Percentiles rank a stretch among this genome's conserved stretches.
phyloP scores from a whole-genome alignment of 1,140 invertebrate genomes.

The Ceratina australensis region DNA sequence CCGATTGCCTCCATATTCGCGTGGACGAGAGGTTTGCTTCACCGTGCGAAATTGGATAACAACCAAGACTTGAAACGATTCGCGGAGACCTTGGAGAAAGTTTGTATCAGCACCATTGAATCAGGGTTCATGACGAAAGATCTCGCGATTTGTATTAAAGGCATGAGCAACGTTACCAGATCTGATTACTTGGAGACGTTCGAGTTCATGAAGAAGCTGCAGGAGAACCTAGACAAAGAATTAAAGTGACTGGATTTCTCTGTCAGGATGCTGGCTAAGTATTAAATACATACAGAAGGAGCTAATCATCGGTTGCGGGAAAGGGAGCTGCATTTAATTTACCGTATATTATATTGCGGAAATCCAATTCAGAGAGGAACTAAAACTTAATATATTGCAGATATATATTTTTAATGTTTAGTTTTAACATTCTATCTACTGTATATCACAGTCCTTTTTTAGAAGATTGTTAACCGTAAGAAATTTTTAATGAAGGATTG shows the following conservation, averaged over 20 bases:
- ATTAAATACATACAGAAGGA: constrained; percentile 27
- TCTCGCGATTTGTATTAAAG: constrained; percentile 98
- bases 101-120: constrained; percentile 97
- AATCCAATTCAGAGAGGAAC: neutral
- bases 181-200: constrained; percentile 98
- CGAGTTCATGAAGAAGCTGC: constrained; percentile 97
- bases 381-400: constrained; percentile 20
- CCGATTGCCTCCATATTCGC: constrained; percentile 99
- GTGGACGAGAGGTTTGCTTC: constrained; percentile 95
- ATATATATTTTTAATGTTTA: neutral
- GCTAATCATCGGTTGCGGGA: constrained; percentile 34
- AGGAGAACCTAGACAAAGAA: constrained; percentile 90
- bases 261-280: constrained; percentile 37
- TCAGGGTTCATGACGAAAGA: constrained; percentile 98
- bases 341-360: neutral
- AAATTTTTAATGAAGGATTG: neutral
- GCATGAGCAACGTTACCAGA: constrained; percentile 89
- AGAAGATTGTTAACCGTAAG: neutral
- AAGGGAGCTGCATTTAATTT: constrained; percentile 23
- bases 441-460: neutral
- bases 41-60: constrained; percentile 95
- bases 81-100: constrained; percentile 90
- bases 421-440: neutral
- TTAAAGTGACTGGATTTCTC: constrained; percentile 37
- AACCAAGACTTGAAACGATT: constrained; percentile 89